These are phyloP conservation scores for Apamea crenata DNA, from an alignment of 2,888 invertebrate species.

Conservation along the genomic window DNA sequence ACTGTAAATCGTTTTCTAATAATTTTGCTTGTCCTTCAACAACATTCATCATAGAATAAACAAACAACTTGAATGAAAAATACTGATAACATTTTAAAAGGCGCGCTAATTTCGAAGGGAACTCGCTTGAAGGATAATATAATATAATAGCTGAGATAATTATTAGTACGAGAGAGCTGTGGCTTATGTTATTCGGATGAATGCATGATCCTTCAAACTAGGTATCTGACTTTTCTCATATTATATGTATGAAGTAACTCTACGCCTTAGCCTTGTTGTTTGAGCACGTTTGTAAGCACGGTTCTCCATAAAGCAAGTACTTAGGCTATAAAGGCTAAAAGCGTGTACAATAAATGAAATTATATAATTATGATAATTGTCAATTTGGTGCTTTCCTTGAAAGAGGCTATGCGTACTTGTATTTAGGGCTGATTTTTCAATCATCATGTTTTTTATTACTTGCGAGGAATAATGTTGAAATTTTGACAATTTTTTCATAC, in stretches of 20 bases:
- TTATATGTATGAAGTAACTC: not conserved
- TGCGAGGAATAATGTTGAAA: too few relatives aligned
- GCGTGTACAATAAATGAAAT: not conserved
- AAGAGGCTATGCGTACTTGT: too few relatives aligned
- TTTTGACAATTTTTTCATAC: too few relatives aligned
- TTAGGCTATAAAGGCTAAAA: not conserved
- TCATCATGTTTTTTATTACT: too few relatives aligned
- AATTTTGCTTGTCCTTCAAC: not conserved
- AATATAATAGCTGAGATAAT: constrained; percentile 21
- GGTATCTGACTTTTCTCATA: not conserved
- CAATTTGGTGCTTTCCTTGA: not conserved
- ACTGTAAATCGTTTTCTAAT: not conserved
- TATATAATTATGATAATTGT: not conserved
- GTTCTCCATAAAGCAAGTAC: not conserved
- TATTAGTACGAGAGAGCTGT: constrained; percentile 1
- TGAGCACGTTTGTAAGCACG: not conserved
- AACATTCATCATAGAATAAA: not conserved
- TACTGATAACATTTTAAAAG: not conserved
- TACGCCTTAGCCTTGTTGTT: not conserved
- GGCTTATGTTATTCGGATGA: not conserved
- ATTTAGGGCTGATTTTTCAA: too few relatives aligned
- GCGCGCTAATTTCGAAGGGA: not conserved
- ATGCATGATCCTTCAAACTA: not conserved
- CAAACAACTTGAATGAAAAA: constrained; percentile 2
- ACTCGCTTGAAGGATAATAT: not conserved